phyloP scores from a whole-genome alignment of 2,888 invertebrate genomes.

The Alcis repandata region DNA sequence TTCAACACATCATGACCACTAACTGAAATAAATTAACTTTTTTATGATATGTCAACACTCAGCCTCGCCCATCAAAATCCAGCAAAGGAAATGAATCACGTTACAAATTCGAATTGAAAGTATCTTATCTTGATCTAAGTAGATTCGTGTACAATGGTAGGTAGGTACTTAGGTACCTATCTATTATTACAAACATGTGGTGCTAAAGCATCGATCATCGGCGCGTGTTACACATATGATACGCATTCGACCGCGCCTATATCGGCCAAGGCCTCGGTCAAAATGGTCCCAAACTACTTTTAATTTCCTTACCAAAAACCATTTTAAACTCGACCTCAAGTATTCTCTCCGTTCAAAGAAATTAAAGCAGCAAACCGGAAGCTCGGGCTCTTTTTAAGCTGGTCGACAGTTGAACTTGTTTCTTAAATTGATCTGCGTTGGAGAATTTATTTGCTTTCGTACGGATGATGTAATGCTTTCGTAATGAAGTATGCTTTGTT shows the following conservation, averaged over 20 bases:
- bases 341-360: conserved; percentile 8
- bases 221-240: conserved; percentile 43
- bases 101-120: conserved; percentile 37
- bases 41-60: background rate
- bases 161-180: background rate
- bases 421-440: conserved; percentile 26
- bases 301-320: conserved; percentile 53
- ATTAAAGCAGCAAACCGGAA: conserved; percentile 11
- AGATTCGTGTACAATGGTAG: conserved; percentile 28
- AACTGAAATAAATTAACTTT: background rate
- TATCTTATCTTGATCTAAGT: conserved; percentile 34
- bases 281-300: conserved; percentile 60
- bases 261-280: conserved; percentile 75
- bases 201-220: conserved; percentile 44
- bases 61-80: conserved; percentile 4
- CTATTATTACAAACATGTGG: conserved; percentile 26
- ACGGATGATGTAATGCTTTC: conserved; percentile 27
- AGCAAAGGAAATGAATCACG: conserved; percentile 21
- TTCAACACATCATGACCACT: background rate
- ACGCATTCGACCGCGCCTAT: conserved; percentile 60
- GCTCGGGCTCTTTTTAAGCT: conserved; percentile 33
- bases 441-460: conserved; percentile 25
- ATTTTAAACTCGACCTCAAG: conserved; percentile 12
- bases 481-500: conserved; percentile 23
- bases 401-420: conserved; percentile 44